Base-by-base conservation (phyloP, 2,113 vertebrate genomes). In the Theristicus caerulescens region DNA sequence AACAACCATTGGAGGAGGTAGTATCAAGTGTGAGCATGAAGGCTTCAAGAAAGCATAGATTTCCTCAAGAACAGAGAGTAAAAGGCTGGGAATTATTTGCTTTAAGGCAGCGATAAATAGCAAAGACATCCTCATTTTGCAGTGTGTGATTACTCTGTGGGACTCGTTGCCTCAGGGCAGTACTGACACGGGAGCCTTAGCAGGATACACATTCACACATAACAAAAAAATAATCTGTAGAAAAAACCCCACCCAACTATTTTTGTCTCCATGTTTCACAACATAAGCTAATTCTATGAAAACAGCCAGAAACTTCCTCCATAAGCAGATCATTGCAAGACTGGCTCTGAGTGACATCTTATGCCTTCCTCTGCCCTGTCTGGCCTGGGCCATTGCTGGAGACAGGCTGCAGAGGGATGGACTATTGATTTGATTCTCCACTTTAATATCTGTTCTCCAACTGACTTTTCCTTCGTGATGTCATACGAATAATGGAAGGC, bases 381-480 rank as follows among this genome's bases (percentile, higher is more conserved):
- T 90, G 74, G 77, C 67, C 42, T 52, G 69, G 55, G 72, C 82
- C 81, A n/a, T 59, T 67, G 67, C 69, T 92, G 80, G 89, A 93
- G 95, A 91, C 86, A 95, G 90, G 65, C 93, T 88, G 52, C 36
- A 38, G 62, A 76, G 70, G 69, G 95, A 79, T 57, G 62, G 61
- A n/a, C 49, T 69, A 42, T 38, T 94, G 71, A 93, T 97, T 96
- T 82, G 73, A 95, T 96, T 94, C 84, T 94, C 31, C 46, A 29
- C 64, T 86, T 89, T 78, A 86, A 81, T 88, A 89, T 57, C 88
- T 5, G 2, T 76, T 82, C 78, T 38, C 61, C 85, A 69, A 51
- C 49, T 72, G 77, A 78, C 57, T 92, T 93, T 89, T 87, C 69
- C 58, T 84, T 90, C 52, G 38, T 96, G 90, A 95, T 86, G 72